phyloP scores from a whole-genome alignment of 2,888 invertebrate genomes.

The Epinotia demarniana region DNA sequence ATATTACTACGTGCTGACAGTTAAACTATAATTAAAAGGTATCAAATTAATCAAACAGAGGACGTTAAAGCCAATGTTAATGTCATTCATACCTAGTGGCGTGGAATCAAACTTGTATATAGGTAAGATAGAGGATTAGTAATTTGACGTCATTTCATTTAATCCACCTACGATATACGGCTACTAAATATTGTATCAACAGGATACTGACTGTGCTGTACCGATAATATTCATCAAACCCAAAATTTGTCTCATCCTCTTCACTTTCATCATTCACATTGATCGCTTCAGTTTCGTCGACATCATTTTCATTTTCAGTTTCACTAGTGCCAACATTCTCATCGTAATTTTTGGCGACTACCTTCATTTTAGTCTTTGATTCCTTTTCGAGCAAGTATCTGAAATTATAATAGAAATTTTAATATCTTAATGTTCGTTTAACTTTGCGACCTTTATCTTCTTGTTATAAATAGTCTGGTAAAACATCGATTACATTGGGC shows the following conservation, averaged over 20 bases:
- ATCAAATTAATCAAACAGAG: no score
- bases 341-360: constrained; percentile 13
- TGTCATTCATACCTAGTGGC: no score
- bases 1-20: no score
- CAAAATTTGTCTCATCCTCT: constrained; percentile 50
- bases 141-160: no score
- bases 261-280: constrained; percentile 15
- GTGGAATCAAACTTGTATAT: no score
- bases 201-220: constrained; percentile 63
- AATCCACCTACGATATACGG: no score
- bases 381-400: constrained; percentile 61
- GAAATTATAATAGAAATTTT: constrained; percentile 43
- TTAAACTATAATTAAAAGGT: no score
- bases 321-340: not conserved
- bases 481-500: no score
- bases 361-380: constrained; percentile 37
- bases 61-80: no score
- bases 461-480: not conserved
- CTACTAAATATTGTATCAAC: not conserved
- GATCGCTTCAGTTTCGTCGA: not conserved
- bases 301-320: not conserved
- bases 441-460: not conserved
- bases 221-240: constrained; percentile 63
- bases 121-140: no score
- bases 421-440: not conserved